These are phyloP conservation scores for Meiosimyza decipiens DNA, from an alignment of 2,888 invertebrate genomes.

Conservation along the genomic window DNA sequence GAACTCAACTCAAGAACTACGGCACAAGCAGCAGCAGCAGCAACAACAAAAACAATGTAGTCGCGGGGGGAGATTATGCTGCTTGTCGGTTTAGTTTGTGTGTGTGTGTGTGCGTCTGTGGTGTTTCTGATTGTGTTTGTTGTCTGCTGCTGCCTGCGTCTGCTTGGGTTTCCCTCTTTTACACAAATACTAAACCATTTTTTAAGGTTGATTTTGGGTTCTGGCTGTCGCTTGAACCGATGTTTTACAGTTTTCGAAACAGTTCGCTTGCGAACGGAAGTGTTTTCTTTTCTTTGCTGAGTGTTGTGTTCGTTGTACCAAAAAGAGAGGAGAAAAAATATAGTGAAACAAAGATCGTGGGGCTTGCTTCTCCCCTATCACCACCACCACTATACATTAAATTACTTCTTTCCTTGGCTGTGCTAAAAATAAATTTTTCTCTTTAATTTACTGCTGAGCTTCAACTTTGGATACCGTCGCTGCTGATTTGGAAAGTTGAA, in stretches of 20 bases:
- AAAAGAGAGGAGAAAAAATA: no score
- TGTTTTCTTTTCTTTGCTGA: constrained; percentile 18
- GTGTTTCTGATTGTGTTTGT: constrained; percentile 14
- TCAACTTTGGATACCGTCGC: no score
- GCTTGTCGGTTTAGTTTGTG: not conserved
- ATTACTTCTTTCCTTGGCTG: no score
- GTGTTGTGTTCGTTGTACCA: not conserved
- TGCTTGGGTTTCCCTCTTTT: constrained; percentile 10
- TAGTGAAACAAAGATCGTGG: not conserved
- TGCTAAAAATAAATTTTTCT: no score
- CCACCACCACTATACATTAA: no score
- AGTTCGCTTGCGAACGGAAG: constrained; percentile 34
- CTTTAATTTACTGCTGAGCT: no score
- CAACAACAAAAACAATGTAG: constrained; percentile 15
- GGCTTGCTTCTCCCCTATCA: not conserved
- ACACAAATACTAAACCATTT: no score
- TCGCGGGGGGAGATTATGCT: constrained; percentile 20
- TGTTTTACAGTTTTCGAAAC: constrained; percentile 28
- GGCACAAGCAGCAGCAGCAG: not conserved
- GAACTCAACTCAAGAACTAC: not conserved
- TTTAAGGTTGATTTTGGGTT: constrained; percentile 12
- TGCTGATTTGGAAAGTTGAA: no score
- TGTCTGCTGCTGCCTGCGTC: constrained; percentile 22
- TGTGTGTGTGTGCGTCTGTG: constrained; percentile 28
- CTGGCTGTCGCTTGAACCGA: constrained; percentile 9